Base-by-base conservation (phyloP, 2,888 invertebrate species). In the Phaonia tiefii region DNA sequence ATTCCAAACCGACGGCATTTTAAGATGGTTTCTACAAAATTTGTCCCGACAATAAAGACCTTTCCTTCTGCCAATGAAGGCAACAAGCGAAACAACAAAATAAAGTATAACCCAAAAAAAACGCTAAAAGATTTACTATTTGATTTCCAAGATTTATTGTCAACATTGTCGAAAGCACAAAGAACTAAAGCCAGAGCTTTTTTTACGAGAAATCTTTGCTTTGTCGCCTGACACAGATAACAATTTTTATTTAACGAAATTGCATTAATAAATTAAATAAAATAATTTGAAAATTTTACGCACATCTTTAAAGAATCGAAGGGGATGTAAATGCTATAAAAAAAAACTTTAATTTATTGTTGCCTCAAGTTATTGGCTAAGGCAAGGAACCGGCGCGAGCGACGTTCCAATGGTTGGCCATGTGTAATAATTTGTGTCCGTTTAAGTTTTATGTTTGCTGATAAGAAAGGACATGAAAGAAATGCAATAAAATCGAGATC, bases 81-180 rank as follows among this genome's bases (percentile, higher is more conserved):
- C 54, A 25, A 25, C 54, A 60, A 11, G 3, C 13, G 2, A 20
- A 54, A 7, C 20, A 1, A 22, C 22, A 54, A 7, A 10, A 20
- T 10, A 20, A 54, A 22, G 22, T 8, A 54, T 20, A 49, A 10
- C 3, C 13, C 17, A 56, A 58, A 26, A 58, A 15, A 49, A 77
- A 70, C 15, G 31, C 25, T 5, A 11, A 58, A 75, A 81, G 66
- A 74, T 74, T 75, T 80, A 77, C 77, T 58, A 78, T 75, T 81
- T 81, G 44, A 71, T 81, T 75, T 75, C 37, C 49, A 25, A 60
- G 77, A 72, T 78, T 75, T 81, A 77, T 74, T n/a, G n/a, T n/a
- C n/a, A n/a, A n/a, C n/a, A n/a, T n/a, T n/a, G n/a, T n/a, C n/a
- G n/a, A n/a, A n/a, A n/a, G n/a, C n/a, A n/a, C n/a, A n/a, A n/a